These are phyloP conservation scores for Acanthochromis polyacanthus DNA, from an alignment of 2,113 vertebrate genomes.

Conservation along the genomic window DNA sequence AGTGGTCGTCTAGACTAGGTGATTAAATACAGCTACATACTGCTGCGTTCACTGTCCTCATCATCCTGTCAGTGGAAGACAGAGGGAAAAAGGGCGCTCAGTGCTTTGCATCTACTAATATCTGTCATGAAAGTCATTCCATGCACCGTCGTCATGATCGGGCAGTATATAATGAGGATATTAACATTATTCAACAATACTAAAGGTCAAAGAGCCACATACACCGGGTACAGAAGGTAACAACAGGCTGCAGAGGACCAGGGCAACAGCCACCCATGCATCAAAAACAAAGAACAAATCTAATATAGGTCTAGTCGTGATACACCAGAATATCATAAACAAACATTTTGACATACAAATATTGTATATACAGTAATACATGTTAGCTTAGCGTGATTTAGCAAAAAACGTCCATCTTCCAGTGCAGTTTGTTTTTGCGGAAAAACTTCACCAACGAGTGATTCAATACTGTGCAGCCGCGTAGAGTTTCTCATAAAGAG, in stretches of 20 bases:
- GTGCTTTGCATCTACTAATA: conserved; percentile 1
- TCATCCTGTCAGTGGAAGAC: conserved; percentile 36
- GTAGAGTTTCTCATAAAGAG: conserved; percentile 38
- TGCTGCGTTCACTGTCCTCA: conserved; percentile 20
- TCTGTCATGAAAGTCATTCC: conserved; percentile 26
- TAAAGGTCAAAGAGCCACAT: conserved; percentile 69
- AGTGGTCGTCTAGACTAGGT: background rate
- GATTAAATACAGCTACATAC: background rate
- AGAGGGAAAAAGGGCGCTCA: background rate
- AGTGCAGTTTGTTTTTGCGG: conserved; percentile 36
- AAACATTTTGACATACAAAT: conserved; percentile 64
- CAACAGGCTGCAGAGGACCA: conserved; percentile 55
- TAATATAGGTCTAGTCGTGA: conserved; percentile 44
- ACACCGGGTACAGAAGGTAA: conserved; percentile 57
- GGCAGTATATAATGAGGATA: conserved; percentile 54
- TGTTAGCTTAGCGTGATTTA: conserved; percentile 38
- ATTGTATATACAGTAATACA: conserved; percentile 56
- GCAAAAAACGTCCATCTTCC: conserved; percentile 53
- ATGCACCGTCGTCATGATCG: conserved; percentile 63
- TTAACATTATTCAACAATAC: conserved; percentile 62
- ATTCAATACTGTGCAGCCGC: conserved; percentile 20
- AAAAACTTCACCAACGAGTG: conserved; percentile 30
- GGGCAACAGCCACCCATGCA: conserved; percentile 74
- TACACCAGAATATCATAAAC: conserved; percentile 67
- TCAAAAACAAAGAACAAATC: conserved; percentile 55